Evolutionary conservation across 2,113 vertebrate species (phyloP).

Genomic region (Rhinolophus ferrumequinum): DNA sequence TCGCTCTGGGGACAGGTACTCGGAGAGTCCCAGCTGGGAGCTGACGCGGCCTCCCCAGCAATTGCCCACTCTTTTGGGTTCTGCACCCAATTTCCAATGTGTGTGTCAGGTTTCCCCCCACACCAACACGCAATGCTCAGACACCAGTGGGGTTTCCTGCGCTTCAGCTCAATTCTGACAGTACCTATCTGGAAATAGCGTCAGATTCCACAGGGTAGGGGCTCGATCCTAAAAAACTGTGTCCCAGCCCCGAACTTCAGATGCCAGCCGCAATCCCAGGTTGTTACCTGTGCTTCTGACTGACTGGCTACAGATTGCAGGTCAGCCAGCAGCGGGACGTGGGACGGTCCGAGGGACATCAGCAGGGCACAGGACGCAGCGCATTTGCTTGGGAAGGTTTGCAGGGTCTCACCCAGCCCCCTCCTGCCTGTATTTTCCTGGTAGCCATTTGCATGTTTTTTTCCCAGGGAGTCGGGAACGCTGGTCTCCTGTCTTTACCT

Average conservation of each 20-base stretch:
- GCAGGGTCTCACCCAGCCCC: background rate
- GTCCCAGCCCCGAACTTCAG: too few species aligned
- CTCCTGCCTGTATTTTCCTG: background rate
- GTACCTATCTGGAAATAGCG: background rate
- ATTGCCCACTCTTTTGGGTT: background rate
- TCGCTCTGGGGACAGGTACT: background rate
- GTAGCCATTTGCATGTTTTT: background rate
- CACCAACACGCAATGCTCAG: background rate
- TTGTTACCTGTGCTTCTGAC: background rate
- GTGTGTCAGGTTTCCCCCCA: background rate
- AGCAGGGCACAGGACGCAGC: background rate
- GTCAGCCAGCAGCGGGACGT: background rate
- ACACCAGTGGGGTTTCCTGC: background rate
- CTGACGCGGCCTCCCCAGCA: background rate
- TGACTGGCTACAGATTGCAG: background rate
- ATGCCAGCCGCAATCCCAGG: background rate
- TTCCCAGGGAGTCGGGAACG: background rate
- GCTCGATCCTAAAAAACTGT: background rate
- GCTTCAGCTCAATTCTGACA: background rate
- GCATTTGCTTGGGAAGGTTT: background rate
- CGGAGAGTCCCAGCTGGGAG: too few species aligned
- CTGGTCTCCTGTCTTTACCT: background rate
- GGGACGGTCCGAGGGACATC: background rate
- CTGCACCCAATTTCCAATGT: background rate
- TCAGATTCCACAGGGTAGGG: background rate